Conservation (phyloP, 2,113 vertebrate genomes). For the Uropsilus gracilis region DNA sequence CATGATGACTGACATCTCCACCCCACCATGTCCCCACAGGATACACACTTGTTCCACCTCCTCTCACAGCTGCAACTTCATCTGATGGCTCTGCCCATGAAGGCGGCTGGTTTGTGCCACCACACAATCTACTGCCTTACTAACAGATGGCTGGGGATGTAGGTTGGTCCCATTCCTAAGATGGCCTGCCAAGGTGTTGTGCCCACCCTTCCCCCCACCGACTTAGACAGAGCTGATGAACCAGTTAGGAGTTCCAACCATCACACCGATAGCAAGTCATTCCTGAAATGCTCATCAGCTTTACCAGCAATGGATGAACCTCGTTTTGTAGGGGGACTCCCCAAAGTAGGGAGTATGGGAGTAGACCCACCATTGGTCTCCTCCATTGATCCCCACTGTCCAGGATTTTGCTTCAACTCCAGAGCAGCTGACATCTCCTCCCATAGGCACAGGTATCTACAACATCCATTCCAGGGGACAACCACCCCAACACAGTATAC, state of each 20-base stretch:
- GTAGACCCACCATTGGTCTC: not conserved
- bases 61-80: not conserved
- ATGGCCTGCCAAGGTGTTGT: not conserved
- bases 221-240: conserved; percentile 48
- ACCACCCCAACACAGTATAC: conserved; percentile 41
- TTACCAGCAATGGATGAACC: not conserved
- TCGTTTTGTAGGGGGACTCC: not conserved
- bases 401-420: conserved; percentile 24
- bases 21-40: not conserved
- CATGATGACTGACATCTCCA: not conserved
- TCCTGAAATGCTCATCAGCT: not conserved
- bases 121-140: conserved; percentile 14
- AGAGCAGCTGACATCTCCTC: conserved; percentile 33
- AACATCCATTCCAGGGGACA: not conserved
- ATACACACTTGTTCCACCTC: not conserved
- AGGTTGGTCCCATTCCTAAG: conserved; percentile 43
- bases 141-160: conserved; percentile 46
- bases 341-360: not conserved
- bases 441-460: not conserved
- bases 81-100: conserved; percentile 36
- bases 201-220: not conserved
- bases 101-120: not conserved
- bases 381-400: not conserved
- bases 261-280: not conserved
- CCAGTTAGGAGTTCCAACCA: not conserved